These are phyloP conservation scores for Adrianichthys oophorus DNA, from an alignment of 2,797 vertebrate genomes.

Conservation along the genomic window DNA sequence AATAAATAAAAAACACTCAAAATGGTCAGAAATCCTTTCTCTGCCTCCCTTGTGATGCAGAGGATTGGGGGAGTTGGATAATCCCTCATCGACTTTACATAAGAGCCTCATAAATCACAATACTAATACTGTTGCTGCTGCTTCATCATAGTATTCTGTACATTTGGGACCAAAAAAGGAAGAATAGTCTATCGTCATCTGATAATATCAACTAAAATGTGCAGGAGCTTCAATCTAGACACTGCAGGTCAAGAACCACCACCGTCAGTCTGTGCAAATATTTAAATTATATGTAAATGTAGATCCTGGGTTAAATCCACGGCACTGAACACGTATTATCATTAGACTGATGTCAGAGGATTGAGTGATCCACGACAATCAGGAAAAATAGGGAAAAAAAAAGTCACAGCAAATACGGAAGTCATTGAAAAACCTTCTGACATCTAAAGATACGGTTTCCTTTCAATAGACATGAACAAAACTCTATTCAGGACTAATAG, in stretches of 20 bases:
- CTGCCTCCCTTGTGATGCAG: background rate
- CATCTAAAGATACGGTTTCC: slow-evolving; percentile 21
- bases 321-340: slow-evolving; percentile 29
- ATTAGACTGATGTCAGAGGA: slow-evolving; percentile 31
- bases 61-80: slow-evolving; percentile 11
- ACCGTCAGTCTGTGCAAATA: slow-evolving; percentile 15
- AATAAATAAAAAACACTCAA: slow-evolving; percentile 25
- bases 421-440: slow-evolving; percentile 24
- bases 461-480: slow-evolving; percentile 18
- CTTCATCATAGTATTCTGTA: slow-evolving; percentile 9
- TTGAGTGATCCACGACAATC: slow-evolving; percentile 19
- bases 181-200: background rate
- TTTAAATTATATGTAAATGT: slow-evolving; percentile 63
- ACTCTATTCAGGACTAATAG: slow-evolving; percentile 17
- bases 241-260: slow-evolving; percentile 21
- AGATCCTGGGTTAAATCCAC: slow-evolving; percentile 20
- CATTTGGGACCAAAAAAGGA: background rate
- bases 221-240: slow-evolving; percentile 2
- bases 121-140: slow-evolving; percentile 10
- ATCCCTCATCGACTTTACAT: slow-evolving; percentile 31
- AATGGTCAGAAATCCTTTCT: slow-evolving; percentile 27
- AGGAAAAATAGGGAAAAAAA: slow-evolving; percentile 13
- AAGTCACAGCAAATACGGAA: slow-evolving; percentile 31
- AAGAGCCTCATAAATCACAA: slow-evolving; percentile 28
- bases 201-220: slow-evolving; percentile 4